phyloP scores from a whole-genome alignment of 2,797 vertebrate genomes.

The Poecilia picta region DNA sequence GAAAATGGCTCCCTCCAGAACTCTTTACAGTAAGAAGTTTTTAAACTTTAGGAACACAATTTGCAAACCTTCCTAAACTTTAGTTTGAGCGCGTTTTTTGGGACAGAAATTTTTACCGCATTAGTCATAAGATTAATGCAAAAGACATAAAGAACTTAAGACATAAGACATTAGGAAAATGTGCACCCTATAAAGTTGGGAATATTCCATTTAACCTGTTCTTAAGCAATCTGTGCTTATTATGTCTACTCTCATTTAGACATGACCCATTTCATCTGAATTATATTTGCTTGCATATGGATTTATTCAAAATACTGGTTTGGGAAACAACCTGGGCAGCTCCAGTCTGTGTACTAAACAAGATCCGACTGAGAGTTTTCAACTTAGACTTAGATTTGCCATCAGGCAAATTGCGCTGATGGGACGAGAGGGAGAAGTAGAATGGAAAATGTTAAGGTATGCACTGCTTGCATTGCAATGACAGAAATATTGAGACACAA shows the following conservation, averaged over 20 bases:
- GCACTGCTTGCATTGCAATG: not conserved
- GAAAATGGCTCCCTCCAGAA: too few relatives aligned
- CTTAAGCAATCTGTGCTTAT: conserved; percentile 24
- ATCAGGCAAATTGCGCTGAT: not conserved
- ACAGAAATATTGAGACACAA: not conserved
- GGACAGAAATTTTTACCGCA: too few relatives aligned
- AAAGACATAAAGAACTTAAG: too few relatives aligned
- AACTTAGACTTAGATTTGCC: not conserved
- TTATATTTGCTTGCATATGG: conserved; percentile 27
- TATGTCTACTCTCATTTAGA: conserved; percentile 27
- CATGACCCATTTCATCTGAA: conserved; percentile 31
- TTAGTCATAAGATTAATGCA: too few relatives aligned
- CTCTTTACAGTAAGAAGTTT: too few relatives aligned
- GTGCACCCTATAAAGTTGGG: too few relatives aligned
- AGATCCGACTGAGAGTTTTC: not conserved
- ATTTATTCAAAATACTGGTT: conserved; percentile 20
- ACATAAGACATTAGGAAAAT: too few relatives aligned
- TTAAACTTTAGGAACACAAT: too few relatives aligned
- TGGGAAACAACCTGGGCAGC: not conserved
- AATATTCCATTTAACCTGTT: too few relatives aligned
- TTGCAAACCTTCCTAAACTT: too few relatives aligned
- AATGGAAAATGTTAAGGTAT: not conserved
- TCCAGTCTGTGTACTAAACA: not conserved
- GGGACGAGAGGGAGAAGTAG: not conserved
- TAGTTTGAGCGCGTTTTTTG: too few relatives aligned